Base-by-base conservation (phyloP, 2,888 invertebrate genomes). In the Hemithea aestivaria region DNA sequence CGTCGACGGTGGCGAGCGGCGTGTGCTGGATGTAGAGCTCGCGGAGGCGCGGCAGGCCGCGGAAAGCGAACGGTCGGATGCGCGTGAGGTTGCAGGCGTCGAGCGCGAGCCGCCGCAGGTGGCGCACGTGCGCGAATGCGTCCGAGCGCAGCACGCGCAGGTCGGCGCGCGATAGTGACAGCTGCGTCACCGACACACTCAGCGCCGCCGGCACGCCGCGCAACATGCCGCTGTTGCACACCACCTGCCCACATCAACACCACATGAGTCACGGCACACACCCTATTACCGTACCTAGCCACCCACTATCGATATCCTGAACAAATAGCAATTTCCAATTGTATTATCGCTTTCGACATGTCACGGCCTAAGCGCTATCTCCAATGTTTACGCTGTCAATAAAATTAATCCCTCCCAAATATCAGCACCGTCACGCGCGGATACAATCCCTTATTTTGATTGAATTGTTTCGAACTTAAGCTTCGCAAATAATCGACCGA, bases 1-100 rank as follows among this genome's bases (percentile, higher is more conserved):
- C 92, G 23, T 95, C 92, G 36, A 97, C 92, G 20, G 91, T 92
- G 31, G 91, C 89, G 34, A 97, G 83, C 1, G 94, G 94, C 7
- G 97, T 96, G 59, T 96, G 92, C 66, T 96, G 95, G 52, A 97
- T 94, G 54, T 94, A 93, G 24, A 95, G 90, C 64, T 92, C 94
- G 62, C 90, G 90, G 5, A 98, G 89, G 7, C 93, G 90, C 2
- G 92, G 91, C 35, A 97, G 78, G 6, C 95, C 95, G 16, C 94
- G 91, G 76, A 97, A 96, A 34, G 96, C 94, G 73, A 95, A 95
- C 32, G 94, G 93, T 58, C 94, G 74, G 56, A 97, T 93, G 46
- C 90, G 89, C 32, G 93, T 91, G 53, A 97, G 93, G 73, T 95
- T 94, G 87, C 97, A 97, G 53, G 93, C 93, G 73, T 96, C 95